Conservation (phyloP, 2,888 invertebrate genomes). For the Baccha elongata region DNA sequence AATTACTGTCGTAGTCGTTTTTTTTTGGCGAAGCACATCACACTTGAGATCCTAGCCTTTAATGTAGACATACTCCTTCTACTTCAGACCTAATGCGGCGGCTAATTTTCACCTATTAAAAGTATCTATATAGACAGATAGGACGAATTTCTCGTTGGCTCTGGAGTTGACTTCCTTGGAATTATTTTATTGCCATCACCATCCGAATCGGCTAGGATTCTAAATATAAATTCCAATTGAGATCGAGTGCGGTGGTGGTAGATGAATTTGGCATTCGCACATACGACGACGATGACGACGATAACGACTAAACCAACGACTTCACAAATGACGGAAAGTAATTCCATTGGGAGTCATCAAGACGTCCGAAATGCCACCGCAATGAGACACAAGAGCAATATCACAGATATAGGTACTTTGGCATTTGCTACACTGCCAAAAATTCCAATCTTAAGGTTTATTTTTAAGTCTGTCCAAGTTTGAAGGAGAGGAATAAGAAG, state of each 20-base stretch:
- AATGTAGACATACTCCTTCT: conserved; percentile 39
- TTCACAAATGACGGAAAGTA: conserved; percentile 49
- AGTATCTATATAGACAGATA: conserved; percentile 35
- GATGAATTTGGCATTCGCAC: conserved; percentile 55
- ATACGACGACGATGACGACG: conserved; percentile 3
- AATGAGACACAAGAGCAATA: conserved; percentile 53
- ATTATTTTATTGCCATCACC: conserved; percentile 61
- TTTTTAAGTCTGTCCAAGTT: conserved; percentile 50
- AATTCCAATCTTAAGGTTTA: conserved; percentile 68
- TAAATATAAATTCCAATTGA: conserved; percentile 66
- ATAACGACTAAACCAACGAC: conserved; percentile 25
- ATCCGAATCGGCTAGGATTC: conserved; percentile 55
- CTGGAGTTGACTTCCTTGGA: conserved; percentile 61
- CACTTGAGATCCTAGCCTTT: conserved; percentile 51
- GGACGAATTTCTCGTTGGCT: conserved; percentile 4
- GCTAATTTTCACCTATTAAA: conserved; percentile 74
- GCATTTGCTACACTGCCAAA: conserved; percentile 56
- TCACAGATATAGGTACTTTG: conserved; percentile 40
- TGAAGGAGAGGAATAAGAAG: neutral
- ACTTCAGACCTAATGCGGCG: conserved; percentile 70
- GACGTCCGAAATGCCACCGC: conserved; percentile 57
- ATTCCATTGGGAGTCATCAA: conserved; percentile 65
- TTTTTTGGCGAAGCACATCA: conserved; percentile 63
- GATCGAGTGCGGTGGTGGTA: conserved; percentile 21
- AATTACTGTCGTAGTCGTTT: conserved; percentile 49